Conservation (phyloP, 2,797 vertebrate species). For the Semaprochilodus insignis region DNA sequence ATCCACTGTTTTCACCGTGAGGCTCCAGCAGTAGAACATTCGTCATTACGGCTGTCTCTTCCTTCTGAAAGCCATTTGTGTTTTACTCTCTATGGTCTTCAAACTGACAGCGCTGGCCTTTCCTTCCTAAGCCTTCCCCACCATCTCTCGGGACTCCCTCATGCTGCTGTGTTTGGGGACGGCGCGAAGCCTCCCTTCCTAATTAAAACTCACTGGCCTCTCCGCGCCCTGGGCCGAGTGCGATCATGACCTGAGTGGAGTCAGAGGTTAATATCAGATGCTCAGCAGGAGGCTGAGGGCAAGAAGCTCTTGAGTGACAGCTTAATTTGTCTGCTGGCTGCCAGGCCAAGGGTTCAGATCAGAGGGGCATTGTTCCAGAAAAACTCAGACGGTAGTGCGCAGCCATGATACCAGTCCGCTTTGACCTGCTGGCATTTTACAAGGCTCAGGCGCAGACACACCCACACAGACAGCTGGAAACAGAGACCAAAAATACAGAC, state of each 20-base stretch:
- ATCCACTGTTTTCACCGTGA: too few relatives aligned
- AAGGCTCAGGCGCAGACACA: background rate
- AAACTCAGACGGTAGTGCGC: background rate
- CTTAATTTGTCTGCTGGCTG: constrained; percentile 16
- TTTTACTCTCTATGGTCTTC: background rate
- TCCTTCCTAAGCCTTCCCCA: background rate
- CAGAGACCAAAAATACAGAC: background rate
- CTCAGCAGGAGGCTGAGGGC: background rate
- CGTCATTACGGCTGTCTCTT: background rate
- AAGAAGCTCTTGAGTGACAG: constrained; percentile 31
- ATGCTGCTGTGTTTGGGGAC: background rate
- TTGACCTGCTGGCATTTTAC: constrained; percentile 28
- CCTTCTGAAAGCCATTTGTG: background rate
- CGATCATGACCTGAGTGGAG: constrained; percentile 2
- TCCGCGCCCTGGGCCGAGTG: background rate
- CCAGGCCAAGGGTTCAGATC: background rate
- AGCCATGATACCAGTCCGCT: background rate
- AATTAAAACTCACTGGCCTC: constrained; percentile 30
- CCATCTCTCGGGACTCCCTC: background rate
- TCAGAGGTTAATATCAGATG: background rate
- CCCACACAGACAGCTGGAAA: too few relatives aligned
- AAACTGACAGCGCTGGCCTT: background rate
- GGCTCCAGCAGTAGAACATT: too few relatives aligned
- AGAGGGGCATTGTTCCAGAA: background rate
- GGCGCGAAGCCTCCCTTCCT: background rate